These are phyloP conservation scores for Megalops cyprinoides DNA, from an alignment of 2,797 vertebrate species.

Conservation along the genomic window DNA sequence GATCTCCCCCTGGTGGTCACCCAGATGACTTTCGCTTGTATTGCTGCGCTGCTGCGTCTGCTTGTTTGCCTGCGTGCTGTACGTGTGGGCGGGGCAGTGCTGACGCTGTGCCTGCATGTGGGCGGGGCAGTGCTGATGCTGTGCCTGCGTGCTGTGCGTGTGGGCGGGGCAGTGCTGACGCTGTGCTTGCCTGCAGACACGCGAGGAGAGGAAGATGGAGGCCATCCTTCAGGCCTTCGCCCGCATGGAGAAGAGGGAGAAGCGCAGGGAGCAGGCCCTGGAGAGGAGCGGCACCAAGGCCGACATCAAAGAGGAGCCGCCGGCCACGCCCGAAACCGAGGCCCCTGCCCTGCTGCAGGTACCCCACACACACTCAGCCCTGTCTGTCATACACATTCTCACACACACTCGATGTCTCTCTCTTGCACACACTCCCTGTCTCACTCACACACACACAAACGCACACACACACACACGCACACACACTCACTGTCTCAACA, in stretches of 20 bases:
- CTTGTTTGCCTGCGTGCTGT: too few relatives aligned
- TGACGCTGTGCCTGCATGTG: constrained; percentile 11
- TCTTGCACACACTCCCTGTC: neutral
- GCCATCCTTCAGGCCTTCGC: constrained; percentile 98
- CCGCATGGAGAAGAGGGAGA: constrained; percentile 95
- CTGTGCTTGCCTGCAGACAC: constrained; percentile 76
- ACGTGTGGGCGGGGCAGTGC: neutral
- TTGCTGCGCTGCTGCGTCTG: too few relatives aligned
- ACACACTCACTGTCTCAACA: neutral
- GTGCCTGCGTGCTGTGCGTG: neutral
- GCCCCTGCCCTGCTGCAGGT: constrained; percentile 69
- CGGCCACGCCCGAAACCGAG: constrained; percentile 70
- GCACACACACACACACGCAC: neutral
- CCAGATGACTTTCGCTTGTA: too few relatives aligned
- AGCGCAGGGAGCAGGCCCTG: constrained; percentile 93
- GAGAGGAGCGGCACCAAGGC: constrained; percentile 93
- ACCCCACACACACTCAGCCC: neutral
- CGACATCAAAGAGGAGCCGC: constrained; percentile 86
- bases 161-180: neutral
- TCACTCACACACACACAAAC: neutral
- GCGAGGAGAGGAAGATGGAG: constrained; percentile 99
- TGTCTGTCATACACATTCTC: too few relatives aligned
- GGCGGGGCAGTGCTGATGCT: too few relatives aligned
- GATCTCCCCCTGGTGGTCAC: too few relatives aligned
- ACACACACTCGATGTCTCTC: neutral